Base-by-base conservation (phyloP, 1,140 invertebrate genomes). In the Babylonia areolata region DNA sequence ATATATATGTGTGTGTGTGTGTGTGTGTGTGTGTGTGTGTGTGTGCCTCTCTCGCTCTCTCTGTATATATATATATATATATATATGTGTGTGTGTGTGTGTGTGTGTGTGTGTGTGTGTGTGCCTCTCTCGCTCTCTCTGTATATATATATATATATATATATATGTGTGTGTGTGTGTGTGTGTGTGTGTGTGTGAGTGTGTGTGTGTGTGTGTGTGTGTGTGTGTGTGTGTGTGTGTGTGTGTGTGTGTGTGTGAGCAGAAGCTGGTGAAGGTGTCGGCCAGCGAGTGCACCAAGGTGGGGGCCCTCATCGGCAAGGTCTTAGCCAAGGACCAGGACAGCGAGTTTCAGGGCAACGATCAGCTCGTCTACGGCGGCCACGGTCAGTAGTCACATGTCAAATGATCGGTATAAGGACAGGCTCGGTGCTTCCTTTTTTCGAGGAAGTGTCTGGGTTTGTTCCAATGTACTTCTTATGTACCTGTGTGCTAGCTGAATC, bases 211-310 rank as follows among this genome's bases (percentile, higher is more conserved):
- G 69, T n/a, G 28, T 73, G 31, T 33, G 11, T 33, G 6, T n/a
- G 31, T n/a, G 20, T 6, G 11, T 73, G 31, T 9, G 6, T 6
- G 12, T 73, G 31, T 73, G 20, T 6, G 12, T 73, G 31, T 73
- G 20, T n/a, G n/a, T n/a, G n/a, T 20, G 17, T 75, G 73, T 75
- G 3, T 12, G 5, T 75, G 73, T 75, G 42, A 6, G 42, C 37
- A 75, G 73, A 12, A 31, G 2, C 3, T 75, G 73, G 15, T 35
- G 15, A 17, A 35, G 33, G 12, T 75, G 33, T n/a, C 12, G 5
- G 73, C 73, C 73, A 75, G 37, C 33, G 20, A 20, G 12, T 75
- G 73, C 33, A 75, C 73, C 33, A 75, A 75, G 31, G 73, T 75
- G 15, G 73, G 73, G 15, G 73, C 73, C 15, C 11, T 75, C 3